These are phyloP conservation scores for Synchiropus splendidus DNA, from an alignment of 2,113 vertebrate genomes.

Conservation along the genomic window DNA sequence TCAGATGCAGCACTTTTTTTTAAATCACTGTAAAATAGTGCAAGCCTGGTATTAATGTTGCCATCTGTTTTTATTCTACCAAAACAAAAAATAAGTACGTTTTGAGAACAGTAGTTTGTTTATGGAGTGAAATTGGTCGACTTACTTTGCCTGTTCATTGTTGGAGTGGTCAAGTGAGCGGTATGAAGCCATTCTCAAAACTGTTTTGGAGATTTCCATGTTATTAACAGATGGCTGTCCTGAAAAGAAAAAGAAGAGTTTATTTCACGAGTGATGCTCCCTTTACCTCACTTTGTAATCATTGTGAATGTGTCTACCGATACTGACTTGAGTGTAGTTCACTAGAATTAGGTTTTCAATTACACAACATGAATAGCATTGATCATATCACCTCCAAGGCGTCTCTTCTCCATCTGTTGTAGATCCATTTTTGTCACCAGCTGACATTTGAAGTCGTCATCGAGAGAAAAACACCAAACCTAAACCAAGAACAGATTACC, in stretches of 20 bases:
- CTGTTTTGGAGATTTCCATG: slow-evolving; percentile 62
- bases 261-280: no score
- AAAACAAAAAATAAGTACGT: no score
- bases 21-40: no score
- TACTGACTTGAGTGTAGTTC: no score
- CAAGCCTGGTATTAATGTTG: no score
- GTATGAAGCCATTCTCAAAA: slow-evolving; percentile 66
- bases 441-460: slow-evolving; percentile 59
- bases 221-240: slow-evolving; percentile 26
- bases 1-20: no score
- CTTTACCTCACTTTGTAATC: no score
- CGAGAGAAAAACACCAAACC: slow-evolving; percentile 80
- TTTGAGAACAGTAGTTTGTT: no score
- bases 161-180: slow-evolving; percentile 8
- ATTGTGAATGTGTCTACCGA: no score
- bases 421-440: slow-evolving; percentile 68
- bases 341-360: no score
- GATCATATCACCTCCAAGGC: slow-evolving; percentile 38
- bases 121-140: not conserved
- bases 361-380: no score
- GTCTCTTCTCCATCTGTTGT: slow-evolving; percentile 62
- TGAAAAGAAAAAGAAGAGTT: slow-evolving; percentile 22
- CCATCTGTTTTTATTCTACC: no score
- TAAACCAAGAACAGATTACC: slow-evolving; percentile 38
- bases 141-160: slow-evolving; percentile 47